Conservation (phyloP, 2,888 invertebrate species). For the Actias luna region DNA sequence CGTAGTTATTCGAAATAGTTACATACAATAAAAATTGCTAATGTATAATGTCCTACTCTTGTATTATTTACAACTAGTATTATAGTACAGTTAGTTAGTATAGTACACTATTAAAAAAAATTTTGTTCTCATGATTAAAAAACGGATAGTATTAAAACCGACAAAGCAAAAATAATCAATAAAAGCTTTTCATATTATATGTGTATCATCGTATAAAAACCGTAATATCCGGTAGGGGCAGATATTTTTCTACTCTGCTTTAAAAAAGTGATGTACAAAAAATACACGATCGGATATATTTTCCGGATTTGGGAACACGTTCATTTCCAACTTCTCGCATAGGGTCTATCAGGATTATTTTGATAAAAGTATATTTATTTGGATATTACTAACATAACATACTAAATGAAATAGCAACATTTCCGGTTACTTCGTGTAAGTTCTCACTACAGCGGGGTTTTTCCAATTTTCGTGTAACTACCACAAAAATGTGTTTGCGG, state of each 20-base stretch:
- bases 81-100: too few species aligned
- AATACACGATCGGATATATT: too few species aligned
- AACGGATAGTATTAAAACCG: background rate
- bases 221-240: background rate
- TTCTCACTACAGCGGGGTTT: background rate
- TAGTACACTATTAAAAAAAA: too few species aligned
- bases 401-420: background rate
- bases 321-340: background rate
- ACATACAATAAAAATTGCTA: too few species aligned
- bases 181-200: too few species aligned
- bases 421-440: background rate
- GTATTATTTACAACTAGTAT: too few species aligned
- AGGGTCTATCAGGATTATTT: background rate
- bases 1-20: too few species aligned
- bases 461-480: background rate
- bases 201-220: background rate
- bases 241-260: background rate
- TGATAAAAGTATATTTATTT: background rate
- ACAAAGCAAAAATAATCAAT: background rate
- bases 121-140: background rate
- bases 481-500: slow-evolving; percentile 3
- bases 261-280: background rate
- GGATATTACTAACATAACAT: background rate
- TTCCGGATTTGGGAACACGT: background rate
- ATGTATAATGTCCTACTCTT: too few species aligned